phyloP scores from a whole-genome alignment of 2,888 invertebrate species.

The Augochlorella aurata region DNA sequence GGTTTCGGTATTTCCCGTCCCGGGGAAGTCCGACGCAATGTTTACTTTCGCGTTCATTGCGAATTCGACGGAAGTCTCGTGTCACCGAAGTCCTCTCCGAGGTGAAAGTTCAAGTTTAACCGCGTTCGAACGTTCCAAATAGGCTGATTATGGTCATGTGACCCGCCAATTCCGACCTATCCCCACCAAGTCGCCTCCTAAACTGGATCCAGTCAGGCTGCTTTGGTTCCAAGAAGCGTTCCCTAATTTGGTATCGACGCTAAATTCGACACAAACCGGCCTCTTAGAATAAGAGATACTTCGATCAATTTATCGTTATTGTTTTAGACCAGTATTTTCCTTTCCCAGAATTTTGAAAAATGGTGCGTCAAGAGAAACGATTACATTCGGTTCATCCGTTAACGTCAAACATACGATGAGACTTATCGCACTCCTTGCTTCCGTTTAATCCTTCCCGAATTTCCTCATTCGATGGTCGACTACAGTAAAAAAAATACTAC shows the following conservation, averaged over 20 bases:
- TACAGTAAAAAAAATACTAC: background rate
- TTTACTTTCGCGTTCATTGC: background rate
- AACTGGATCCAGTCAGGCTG: conserved; percentile 3
- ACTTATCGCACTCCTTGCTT: conserved; percentile 2
- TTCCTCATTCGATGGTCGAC: background rate
- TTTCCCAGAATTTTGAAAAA: background rate
- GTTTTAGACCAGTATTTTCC: no score
- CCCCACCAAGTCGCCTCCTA: background rate
- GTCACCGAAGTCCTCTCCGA: background rate
- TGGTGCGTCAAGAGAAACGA: no score
- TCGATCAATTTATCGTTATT: no score
- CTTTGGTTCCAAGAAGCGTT: conserved; percentile 32
- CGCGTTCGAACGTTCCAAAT: background rate
- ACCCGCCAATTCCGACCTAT: background rate
- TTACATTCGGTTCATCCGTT: background rate
- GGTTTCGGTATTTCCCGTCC: conserved; percentile 25
- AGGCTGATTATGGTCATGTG: background rate
- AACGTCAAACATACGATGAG: conserved; percentile 9
- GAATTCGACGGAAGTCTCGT: background rate
- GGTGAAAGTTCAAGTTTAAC: background rate
- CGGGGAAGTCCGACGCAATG: background rate
- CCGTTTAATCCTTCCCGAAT: background rate
- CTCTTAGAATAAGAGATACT: no score
- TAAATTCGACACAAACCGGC: background rate
- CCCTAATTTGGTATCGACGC: background rate